Percentiles rank a stretch among this genome's conserved stretches.
These are phyloP conservation scores for Centropus bengalensis DNA, from an alignment of 2,113 vertebrate species.

Conservation along the genomic window DNA sequence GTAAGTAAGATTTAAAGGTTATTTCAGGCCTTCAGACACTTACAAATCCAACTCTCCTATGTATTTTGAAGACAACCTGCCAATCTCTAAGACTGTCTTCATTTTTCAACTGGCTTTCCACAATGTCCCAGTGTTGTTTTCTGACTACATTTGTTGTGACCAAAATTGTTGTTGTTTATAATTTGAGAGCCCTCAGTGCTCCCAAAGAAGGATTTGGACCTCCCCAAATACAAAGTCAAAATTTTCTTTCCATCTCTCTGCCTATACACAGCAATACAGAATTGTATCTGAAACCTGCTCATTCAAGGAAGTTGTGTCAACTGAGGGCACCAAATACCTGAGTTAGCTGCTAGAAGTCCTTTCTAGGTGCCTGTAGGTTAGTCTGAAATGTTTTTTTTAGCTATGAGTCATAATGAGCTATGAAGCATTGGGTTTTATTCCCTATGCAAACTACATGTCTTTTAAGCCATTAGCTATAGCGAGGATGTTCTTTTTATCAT, in stretches of 20 bases:
- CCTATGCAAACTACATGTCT: not conserved
- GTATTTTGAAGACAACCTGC: not conserved
- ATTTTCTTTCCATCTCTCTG: not conserved
- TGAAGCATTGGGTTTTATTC: not conserved
- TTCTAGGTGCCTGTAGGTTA: not conserved
- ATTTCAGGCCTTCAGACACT: not conserved
- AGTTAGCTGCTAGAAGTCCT: not conserved
- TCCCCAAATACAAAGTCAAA: not conserved
- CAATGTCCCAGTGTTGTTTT: not conserved
- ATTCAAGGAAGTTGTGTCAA: not conserved
- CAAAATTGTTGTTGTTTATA: not conserved
- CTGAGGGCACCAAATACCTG: not conserved
- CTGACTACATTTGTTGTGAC: not conserved
- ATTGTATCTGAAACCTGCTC: not conserved
- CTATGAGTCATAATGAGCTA: not conserved
- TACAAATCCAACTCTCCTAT: not conserved
- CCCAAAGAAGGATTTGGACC: not conserved
- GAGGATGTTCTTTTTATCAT: not conserved
- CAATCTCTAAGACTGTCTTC: not conserved
- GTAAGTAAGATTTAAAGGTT: not conserved
- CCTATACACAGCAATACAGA: not conserved
- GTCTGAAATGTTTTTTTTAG: not conserved
- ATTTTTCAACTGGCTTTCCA: not conserved
- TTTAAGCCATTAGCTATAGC: not conserved
- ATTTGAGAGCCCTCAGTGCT: not conserved